Evolutionary conservation across 2,888 invertebrate species (phyloP), one percentile per base, ranked within the genome.

Genomic region (Rhamphomyia laevipes): DNA sequence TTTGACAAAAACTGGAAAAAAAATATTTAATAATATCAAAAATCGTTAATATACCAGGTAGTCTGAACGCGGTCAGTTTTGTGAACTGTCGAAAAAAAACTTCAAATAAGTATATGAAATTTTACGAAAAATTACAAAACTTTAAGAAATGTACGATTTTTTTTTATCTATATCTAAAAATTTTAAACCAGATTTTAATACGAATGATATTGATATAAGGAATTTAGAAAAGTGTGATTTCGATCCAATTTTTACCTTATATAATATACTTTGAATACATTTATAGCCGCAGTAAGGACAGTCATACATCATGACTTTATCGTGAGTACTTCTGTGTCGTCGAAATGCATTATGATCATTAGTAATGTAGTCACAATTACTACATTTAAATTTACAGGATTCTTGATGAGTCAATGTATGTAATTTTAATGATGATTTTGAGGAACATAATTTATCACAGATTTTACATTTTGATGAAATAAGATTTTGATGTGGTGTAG

Each of bases 311-410:
- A 79, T 81, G 45, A 81, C 77, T 15, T 86, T 85, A 7, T 83
- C 78, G 65, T 91, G 90, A 12, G 78, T 74, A 69, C 82, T 79
- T 18, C 13, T 82, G 67, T 91, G 91, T 2, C 89, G 75, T 21
- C 89, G 73, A 55, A 89, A 73, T 0, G 88, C 81, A 66, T 89
- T 90, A 68, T 88, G 88, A 64, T 90, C 89, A 3, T 82, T 77
- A 5, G 86, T 80, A 38, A 78, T 72, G 64, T 85, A 88, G 5
- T 73, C 72, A 65, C 91, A 91, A 45, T 75, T 68, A 33, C 80
- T 76, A 63, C 91, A 91, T 37, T 79, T 75, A 66, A 84, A 88
- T 0, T 87, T 64, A 43, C 63, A 63, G n/a, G 54, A 57, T 21
- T 57, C 53, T 51, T 68, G 65, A 35, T 54, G 52, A 4, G 60